Conservation (phyloP, 2,888 invertebrate species). For the Limnephilus auricula region DNA sequence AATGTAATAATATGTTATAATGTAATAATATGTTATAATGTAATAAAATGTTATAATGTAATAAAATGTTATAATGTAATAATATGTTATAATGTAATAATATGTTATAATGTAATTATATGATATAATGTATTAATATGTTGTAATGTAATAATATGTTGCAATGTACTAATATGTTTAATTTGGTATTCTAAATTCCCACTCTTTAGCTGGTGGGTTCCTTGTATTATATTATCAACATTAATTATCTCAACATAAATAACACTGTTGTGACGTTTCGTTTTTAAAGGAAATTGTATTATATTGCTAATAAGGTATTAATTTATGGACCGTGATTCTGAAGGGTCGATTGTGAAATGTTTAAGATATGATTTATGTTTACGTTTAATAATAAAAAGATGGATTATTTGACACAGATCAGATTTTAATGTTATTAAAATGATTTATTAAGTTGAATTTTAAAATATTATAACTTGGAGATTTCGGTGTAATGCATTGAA, state of each 20-base stretch:
- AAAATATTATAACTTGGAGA: neutral
- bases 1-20: too few species aligned
- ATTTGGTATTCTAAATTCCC: neutral
- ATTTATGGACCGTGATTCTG: slow-evolving; percentile 16
- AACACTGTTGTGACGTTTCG: slow-evolving; percentile 28
- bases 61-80: too few species aligned
- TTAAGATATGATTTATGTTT: neutral
- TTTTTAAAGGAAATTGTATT: slow-evolving; percentile 40
- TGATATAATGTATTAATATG: too few species aligned
- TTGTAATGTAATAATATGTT: slow-evolving; percentile 27
- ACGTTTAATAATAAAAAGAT: neutral
- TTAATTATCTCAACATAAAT: neutral
- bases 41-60: too few species aligned
- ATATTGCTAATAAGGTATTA: slow-evolving; percentile 33
- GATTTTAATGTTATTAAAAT: neutral
- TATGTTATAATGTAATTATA: too few species aligned
- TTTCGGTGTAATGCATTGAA: neutral
- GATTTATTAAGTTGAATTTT: neutral
- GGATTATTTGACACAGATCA: slow-evolving; percentile 4
- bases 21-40: too few species aligned
- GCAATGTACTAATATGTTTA: neutral
- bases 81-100: too few species aligned
- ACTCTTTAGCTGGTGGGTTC: neutral
- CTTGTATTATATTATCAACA: slow-evolving; percentile 1
- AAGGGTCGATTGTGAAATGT: slow-evolving; percentile 30